phyloP scores from a whole-genome alignment of 2,797 vertebrate species.

The Acipenser oxyrinchus region DNA sequence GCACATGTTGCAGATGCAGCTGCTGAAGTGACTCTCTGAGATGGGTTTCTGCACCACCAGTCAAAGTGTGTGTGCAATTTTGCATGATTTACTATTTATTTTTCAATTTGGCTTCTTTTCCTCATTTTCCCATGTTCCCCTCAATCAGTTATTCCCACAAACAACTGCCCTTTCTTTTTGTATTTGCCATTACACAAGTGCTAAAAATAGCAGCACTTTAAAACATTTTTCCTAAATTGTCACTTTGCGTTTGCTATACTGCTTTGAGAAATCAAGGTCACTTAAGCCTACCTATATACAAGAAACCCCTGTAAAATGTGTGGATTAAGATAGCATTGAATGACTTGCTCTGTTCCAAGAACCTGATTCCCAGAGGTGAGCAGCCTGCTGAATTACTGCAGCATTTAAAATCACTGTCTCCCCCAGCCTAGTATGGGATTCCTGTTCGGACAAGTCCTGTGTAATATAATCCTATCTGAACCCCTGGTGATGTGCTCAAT shows the following conservation, averaged over 20 bases:
- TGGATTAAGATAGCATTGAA: background rate
- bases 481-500: too few relatives aligned
- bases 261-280: too few relatives aligned
- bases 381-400: background rate
- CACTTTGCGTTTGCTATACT: background rate
- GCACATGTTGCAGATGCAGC: background rate
- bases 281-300: too few relatives aligned
- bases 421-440: background rate
- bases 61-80: slow-evolving; percentile 3
- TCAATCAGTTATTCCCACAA: background rate
- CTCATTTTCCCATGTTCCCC: slow-evolving; percentile 5
- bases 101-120: slow-evolving; percentile 7
- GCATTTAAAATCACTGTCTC: background rate
- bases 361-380: background rate
- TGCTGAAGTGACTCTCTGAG: background rate
- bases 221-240: slow-evolving; percentile 2
- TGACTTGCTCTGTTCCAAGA: slow-evolving; percentile 1
- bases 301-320: too few relatives aligned
- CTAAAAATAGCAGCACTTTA: slow-evolving; percentile 3
- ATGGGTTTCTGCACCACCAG: slow-evolving; percentile 4
- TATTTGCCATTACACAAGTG: background rate
- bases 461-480: too few relatives aligned
- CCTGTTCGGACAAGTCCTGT: too few relatives aligned
- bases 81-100: slow-evolving; percentile 10
- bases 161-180: background rate